Conservation (phyloP, 2,888 invertebrate genomes). For the Zootermopsis nevadensis region DNA sequence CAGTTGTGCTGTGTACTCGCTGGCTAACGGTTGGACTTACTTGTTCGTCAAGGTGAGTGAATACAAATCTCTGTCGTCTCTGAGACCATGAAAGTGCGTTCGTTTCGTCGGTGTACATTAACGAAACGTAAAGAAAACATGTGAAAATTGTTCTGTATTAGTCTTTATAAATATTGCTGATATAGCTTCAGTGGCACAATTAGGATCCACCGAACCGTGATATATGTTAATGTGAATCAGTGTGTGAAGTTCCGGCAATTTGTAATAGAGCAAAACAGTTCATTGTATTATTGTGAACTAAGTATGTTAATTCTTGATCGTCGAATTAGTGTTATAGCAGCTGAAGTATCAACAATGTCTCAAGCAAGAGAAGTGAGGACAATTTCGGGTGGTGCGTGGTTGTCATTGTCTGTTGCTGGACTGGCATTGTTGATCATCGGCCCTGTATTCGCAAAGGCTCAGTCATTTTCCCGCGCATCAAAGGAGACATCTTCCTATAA, state of each 20-base stretch:
- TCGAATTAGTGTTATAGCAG: not conserved
- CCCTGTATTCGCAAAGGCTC: conserved; percentile 51
- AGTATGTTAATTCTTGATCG: not conserved
- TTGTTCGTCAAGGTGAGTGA: not conserved
- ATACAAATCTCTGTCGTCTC: not conserved
- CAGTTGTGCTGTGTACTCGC: not conserved
- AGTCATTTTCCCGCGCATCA: conserved; percentile 22
- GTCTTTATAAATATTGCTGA: not conserved
- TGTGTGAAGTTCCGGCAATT: not conserved
- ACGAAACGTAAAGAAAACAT: too few species aligned
- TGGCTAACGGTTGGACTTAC: not conserved
- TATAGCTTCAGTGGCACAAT: not conserved
- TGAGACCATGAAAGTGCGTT: not conserved
- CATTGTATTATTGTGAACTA: not conserved
- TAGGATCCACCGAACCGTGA: not conserved
- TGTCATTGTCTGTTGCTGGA: conserved; percentile 13
- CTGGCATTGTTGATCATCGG: conserved; percentile 30
- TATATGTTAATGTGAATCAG: not conserved
- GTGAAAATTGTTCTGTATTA: not conserved
- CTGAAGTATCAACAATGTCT: not conserved
- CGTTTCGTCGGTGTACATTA: too few species aligned
- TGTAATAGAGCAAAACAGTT: not conserved
- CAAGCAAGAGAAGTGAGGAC: conserved; percentile 1
- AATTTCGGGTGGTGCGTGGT: not conserved
- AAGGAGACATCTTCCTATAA: conserved; percentile 63